Evolutionary conservation across 2,797 vertebrate species (phyloP), one percentile per base, ranked within the genome.

Genomic region (Valencia hispanica): DNA sequence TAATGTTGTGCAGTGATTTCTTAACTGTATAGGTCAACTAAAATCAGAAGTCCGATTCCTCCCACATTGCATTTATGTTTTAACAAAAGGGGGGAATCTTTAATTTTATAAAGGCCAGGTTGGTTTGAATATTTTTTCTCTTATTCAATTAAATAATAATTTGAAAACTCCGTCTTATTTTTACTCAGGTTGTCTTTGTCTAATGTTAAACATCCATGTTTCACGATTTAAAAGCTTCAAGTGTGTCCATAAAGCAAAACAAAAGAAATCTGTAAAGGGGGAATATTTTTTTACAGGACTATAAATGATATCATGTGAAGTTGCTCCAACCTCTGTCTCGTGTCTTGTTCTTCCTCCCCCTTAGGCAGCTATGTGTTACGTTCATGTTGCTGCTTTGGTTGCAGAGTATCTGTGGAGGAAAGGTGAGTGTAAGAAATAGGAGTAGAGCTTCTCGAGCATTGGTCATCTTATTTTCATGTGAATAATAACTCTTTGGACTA

Each of bases 281-380:
- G n/a, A 5, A 55, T 27, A 55, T 36, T 20, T 65, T 22, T 39
- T 65, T 25, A 39, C 34, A 39, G 20, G 22, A 39, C 22, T 65
- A 12, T 14, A 25, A 20, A 12, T 1, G 14, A 25, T 6, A 39
- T 41, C 39, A 43, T 22, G 41, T 68, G 36, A 43, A 55, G 15
- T 4, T 47, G 4, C 34, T n/a, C 20, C 59, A 48, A 73, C 55
- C 27, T 48, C 15, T 47, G 50, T 72, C 6, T 45, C 25, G 1
- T 34, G 9, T 72, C 2, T 39, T 57, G 66, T 4, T 87, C 27
- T 75, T 5, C 83, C 75, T 71, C 48, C 4, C 73, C 76, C 79
- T 27, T 88, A 99, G 98, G 97, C 97, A 0, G 98, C 98, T 22
- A 99, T 99, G 97, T 99, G 98, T 83, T 99, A 98, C 0, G 96